These are phyloP conservation scores for Torymus texanus DNA, from an alignment of 2,888 invertebrate genomes.

Conservation along the genomic window DNA sequence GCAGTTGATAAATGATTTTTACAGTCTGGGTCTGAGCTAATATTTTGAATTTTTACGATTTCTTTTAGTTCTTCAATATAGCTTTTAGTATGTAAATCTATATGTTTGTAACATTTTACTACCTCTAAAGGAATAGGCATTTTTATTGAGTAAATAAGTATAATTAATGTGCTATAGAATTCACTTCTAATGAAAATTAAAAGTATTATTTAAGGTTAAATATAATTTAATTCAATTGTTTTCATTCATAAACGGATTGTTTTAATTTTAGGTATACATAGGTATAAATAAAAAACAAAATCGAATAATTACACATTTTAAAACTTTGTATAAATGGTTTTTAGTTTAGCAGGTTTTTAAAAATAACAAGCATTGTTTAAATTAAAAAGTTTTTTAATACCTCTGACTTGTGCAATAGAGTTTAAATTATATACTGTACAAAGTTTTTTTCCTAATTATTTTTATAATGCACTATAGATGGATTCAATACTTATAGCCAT, in stretches of 20 bases:
- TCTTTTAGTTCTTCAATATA: constrained; percentile 70
- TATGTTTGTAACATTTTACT: constrained; percentile 71
- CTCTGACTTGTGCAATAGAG: constrained; percentile 26
- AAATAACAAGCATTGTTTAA: constrained; percentile 19
- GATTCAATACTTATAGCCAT: constrained; percentile 8
- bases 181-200: neutral
- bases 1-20: constrained; percentile 68
- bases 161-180: too few species aligned
- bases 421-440: constrained; percentile 40
- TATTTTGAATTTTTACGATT: constrained; percentile 71
- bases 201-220: constrained; percentile 30
- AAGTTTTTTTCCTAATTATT: constrained; percentile 23
- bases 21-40: constrained; percentile 69
- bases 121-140: constrained; percentile 71
- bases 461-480: neutral
- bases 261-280: neutral
- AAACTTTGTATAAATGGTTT: neutral
- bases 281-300: constrained; percentile 2
- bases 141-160: constrained; percentile 1
- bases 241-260: neutral
- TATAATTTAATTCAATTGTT: constrained; percentile 44
- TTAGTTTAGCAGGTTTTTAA: neutral
- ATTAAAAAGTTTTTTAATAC: constrained; percentile 34
- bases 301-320: neutral
- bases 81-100: constrained; percentile 70